Evolutionary conservation across 2,888 invertebrate species (phyloP).

Genomic region (Drosophila colorata): DNA sequence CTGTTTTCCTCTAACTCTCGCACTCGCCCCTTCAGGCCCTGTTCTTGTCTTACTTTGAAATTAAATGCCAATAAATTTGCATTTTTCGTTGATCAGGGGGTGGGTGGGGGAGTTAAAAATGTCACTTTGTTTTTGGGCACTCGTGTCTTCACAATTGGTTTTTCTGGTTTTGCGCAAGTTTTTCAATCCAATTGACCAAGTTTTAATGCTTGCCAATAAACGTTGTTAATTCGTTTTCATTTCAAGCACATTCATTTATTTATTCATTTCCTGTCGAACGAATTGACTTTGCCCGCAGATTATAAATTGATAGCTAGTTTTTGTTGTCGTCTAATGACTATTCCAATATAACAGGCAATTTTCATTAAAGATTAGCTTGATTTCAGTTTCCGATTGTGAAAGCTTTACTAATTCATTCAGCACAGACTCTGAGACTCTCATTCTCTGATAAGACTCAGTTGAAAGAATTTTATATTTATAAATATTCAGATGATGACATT

Average conservation of each 20-base stretch:
- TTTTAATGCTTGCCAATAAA: constrained; percentile 73
- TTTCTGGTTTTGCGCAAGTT: constrained; percentile 45
- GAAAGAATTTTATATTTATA: too few relatives aligned
- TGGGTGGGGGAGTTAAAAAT: constrained; percentile 37
- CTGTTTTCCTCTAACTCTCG: not conserved
- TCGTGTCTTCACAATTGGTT: constrained; percentile 62
- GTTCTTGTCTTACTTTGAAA: constrained; percentile 62
- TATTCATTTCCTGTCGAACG: constrained; percentile 32
- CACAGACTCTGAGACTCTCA: constrained; percentile 3
- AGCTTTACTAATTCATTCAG: constrained; percentile 2
- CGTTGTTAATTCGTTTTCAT: constrained; percentile 76
- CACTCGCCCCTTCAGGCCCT: constrained; percentile 7
- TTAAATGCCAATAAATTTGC: constrained; percentile 81
- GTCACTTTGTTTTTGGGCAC: constrained; percentile 59
- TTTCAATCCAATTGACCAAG: constrained; percentile 73
- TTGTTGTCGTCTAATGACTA: constrained; percentile 1
- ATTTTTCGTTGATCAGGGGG: constrained; percentile 43
- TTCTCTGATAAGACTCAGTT: not conserved
- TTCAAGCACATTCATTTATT: constrained; percentile 46
- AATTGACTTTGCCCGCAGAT: constrained; percentile 12
- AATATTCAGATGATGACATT: too few relatives aligned
- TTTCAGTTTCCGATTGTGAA: not conserved
- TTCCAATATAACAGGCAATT: constrained; percentile 5
- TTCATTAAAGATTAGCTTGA: constrained; percentile 1
- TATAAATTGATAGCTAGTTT: not conserved